Evolutionary conservation across 64 coral and sea anemone genomes (phyloP), one percentile per base, ranked within the genome.

Genomic region (Dendronephthya gigantea): DNA sequence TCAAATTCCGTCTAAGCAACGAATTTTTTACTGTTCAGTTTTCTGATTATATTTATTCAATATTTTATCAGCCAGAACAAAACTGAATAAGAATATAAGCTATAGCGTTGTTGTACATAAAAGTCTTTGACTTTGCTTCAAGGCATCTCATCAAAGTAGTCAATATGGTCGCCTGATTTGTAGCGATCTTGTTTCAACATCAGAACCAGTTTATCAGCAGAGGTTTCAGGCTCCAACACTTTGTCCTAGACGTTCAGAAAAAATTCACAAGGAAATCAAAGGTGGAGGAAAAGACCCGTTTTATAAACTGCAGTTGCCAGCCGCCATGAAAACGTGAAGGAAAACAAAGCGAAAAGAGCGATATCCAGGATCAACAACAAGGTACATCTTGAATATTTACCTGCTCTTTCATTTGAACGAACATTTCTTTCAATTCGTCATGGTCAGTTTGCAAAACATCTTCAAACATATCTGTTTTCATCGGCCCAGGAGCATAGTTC

Each of bases 401-500:
- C 85, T 86, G 56, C n/a, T 34, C 49, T 39, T 88, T 70, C 82
- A 88, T 83, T 49, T 74, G 16, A 22, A 0, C 25, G 25, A 62
- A 62, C 4, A n/a, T n/a, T 17, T 62, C 25, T 22, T 38, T 87
- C 23, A 91, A 14, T 45, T 91, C 86, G 17, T 84, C 39, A 84
- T 83, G 52, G 16, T 56, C 82, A 14, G 79, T 85, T 27, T n/a
- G 49, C 33, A 39, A 1, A 50, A 92, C 45, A 4, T 65, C 45
- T 1, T 92, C 69, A 48, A 65, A 48, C 90, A 92, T 92, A 12
- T 92, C 83, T 40, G 90, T 92, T 13, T 81, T 25, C 15, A 92
- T 65, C 8, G 90, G 90, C 15, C 90, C 90, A 27, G 90, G 90
- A 11, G 90, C 86, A 59, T 92, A 92, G 37, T 81, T 88, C 10